Evolutionary conservation across 2,113 vertebrate species (phyloP), one percentile per base, ranked within the genome.

Genomic region (Upupa epops): DNA sequence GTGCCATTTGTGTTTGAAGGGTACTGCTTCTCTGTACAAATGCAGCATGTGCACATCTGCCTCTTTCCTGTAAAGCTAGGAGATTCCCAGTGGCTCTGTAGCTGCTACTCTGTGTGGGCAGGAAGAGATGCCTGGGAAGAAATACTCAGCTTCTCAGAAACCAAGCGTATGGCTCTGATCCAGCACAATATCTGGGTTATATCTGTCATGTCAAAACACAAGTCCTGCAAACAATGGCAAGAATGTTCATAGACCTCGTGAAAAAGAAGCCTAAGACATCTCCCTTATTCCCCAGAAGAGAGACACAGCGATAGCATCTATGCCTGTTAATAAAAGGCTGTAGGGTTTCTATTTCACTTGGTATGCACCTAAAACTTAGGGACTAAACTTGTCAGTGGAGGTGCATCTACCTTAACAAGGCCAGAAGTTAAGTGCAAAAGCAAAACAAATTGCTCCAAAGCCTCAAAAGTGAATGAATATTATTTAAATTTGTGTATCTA

Each of bases 161-260:
- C 3, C 1, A 2, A 83, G 24, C 11, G 4, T 15, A 42, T n/a
- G 37, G n/a, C 37, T 78, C 31, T 0, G 0, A 55, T 40, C 6
- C 58, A 63, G 54, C 71, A 24, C 3, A 63, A 1, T 34, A 37
- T 8, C 56, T 40, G 28, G 28, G 7, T 60, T 65, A 56, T 7
- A 34, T 1, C 9, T 52, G 17, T 18, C 34, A 29, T 46, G 48
- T 73, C 20, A 40, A 63, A 85, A 51, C 22, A n/a, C 14, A 73
- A 60, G 18, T 56, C 34, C 40, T 64, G 34, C 7, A 80, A 73
- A 65, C 19, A 24, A 82, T 10, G 37, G 32, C 69, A 91, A 71
- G 49, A 60, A 4, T 13, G 70, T 19, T 74, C 2, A 0, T 13
- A 63, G 10, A 59, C 21, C 32, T 58, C 32, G 58, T 49, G 26